Evolutionary conservation across 2,113 vertebrate species (phyloP), one percentile per base, ranked within the genome.

Genomic region (Bagarius yarrelli): DNA sequence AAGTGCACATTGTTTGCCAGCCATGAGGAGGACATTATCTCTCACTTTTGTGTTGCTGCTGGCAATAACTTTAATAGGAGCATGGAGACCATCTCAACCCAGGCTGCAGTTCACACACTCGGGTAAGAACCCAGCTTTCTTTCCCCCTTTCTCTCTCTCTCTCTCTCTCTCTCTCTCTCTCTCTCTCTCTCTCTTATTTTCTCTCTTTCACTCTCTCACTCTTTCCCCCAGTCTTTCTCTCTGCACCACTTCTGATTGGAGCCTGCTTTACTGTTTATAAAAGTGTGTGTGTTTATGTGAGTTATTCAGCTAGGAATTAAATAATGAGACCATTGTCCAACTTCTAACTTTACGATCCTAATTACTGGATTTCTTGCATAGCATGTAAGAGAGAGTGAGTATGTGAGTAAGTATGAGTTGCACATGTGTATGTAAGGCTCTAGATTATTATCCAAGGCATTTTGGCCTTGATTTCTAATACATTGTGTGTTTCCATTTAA

Each of bases 21-120:
- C 75, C 88, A 92, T 92, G 91, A 86, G 63, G 27, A 86, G 87
- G 87, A 85, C 83, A 23, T 81, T 87, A 75, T 87, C 84, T 19
- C 74, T 71, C 25, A 84, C 90, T 67, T 82, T 92, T 73, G 63
- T 90, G 0, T 81, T 78, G 87, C 87, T 84, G 83, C 76, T 92
- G 23, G 86, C 79, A 71, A n/a, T 78, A 80, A 83, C 71, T 81
- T 73, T 89, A 27, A 87, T 87, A 0, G 87, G 85, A 53, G 91
- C 91, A 5, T 86, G 85, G 85, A 86, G 32, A 81, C 53, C 80
- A 59, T 78, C 85, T 47, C 80, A 84, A 40, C 85, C 85, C 23
- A 83, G 85, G 80, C 74, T 86, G 21, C 80, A 84, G 64, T 86
- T 86, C 69, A 64, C 78, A 21, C 59, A 84, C 78, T 73, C 81